Conservation (phyloP, 2,797 vertebrate species). For the Pristis pectinata region DNA sequence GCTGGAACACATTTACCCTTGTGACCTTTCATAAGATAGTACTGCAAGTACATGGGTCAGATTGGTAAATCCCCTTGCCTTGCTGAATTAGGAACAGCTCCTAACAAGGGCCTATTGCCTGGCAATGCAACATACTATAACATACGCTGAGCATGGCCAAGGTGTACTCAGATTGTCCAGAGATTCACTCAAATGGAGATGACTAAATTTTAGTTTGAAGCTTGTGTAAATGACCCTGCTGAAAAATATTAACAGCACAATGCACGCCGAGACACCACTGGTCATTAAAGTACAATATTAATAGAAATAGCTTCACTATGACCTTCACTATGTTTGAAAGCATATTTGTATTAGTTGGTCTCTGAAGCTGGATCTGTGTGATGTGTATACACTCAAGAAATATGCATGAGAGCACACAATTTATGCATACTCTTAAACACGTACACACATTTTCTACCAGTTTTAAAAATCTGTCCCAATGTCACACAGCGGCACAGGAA, state of each 20-base stretch:
- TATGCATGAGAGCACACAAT: background rate
- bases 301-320: background rate
- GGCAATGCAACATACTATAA: background rate
- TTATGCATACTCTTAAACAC: background rate
- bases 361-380: background rate
- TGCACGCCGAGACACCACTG: background rate
- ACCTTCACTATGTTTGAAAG: background rate
- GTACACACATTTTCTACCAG: background rate
- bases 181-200: background rate
- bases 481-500: background rate
- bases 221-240: background rate
- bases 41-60: background rate
- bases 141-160: background rate
- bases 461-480: no score
- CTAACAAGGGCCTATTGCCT: no score
- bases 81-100: background rate
- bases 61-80: background rate
- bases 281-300: slow-evolving; percentile 13
- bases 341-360: no score
- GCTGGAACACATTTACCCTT: background rate
- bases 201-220: background rate
- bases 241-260: background rate
- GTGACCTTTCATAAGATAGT: background rate
- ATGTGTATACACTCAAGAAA: background rate
- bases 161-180: no score